Conservation (phyloP, 1,140 invertebrate species). For the Choristoneura fumiferana region DNA sequence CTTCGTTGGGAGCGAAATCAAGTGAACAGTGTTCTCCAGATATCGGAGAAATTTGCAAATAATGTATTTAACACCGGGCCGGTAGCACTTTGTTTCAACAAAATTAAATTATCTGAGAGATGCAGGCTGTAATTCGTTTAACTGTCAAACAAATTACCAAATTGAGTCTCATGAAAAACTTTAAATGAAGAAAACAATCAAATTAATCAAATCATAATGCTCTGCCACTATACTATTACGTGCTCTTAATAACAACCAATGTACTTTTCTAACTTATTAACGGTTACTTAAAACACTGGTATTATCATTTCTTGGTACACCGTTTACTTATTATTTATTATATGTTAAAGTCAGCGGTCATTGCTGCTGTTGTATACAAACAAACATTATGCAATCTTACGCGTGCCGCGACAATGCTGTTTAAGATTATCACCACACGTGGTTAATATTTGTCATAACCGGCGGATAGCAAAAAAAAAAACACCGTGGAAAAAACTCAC, state of each 20-base stretch:
- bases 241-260: no score
- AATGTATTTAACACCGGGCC: constrained; percentile 24
- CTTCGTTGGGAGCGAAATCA: constrained; percentile 44
- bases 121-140: constrained; percentile 15
- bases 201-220: no score
- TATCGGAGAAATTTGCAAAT: constrained; percentile 30
- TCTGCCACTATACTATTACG: no score
- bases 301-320: no score
- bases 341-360: no score
- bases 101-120: constrained; percentile 24
- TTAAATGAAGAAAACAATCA: no score
- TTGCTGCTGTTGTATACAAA: not conserved
- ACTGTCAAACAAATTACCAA: not conserved
- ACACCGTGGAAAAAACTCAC: not conserved
- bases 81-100: constrained; percentile 27
- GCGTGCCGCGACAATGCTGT: not conserved
- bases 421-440: not conserved
- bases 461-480: not conserved
- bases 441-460: not conserved
- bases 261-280: no score
- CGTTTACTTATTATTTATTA: no score
- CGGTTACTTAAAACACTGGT: no score
- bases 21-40: constrained; percentile 22
- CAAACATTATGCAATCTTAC: not conserved
- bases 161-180: no score